Evolutionary conservation across 2,113 vertebrate species (phyloP), one percentile per base, ranked within the genome.

Genomic region (Helogale parvula): DNA sequence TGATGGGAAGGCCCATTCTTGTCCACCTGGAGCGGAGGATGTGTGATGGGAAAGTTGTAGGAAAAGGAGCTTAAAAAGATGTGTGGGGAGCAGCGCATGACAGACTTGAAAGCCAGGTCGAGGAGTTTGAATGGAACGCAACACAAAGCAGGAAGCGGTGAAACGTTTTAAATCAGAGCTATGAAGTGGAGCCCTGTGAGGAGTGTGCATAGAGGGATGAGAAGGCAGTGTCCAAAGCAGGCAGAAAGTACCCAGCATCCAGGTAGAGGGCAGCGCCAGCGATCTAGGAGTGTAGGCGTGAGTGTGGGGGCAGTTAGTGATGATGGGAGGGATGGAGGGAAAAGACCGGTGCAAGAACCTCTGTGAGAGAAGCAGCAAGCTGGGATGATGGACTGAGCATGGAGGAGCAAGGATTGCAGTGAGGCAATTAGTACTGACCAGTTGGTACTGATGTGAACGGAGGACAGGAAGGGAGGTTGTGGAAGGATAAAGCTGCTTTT

Each of bases 21-120:
- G 7, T 54, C 41, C 25, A 29, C 47, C 31, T 25, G 5, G 25
- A 41, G 33, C 52, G 92, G 66, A 95, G 47, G 45, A 88, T 72
- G 16, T 45, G 33, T 65, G 74, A 27, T 52, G 25, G n/a, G 17
- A 80, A 16, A 80, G 38, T 29, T 88, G 31, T n/a, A 79, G 57
- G 76, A 82, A 96, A 83, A 17, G 12, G 7, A 45, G 25, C 69
- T 95, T 91, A 16, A 60, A 90, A 91, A 50, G 66, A 52, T 2
- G 0, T 17, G 1, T 71, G 7, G 33, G 10, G 19, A 47, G 3
- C 2, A 52, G 23, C 33, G 25, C 81, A 33, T 85, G 77, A 91
- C 93, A 33, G 60, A 23, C 85, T 77, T 66, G 31, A 80, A 90
- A 87, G 19, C 19, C n/a, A 93, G 15, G 7, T 25, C 27, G 41